phyloP scores from a whole-genome alignment of 2,797 vertebrate species.

The Danio aesculapii region DNA sequence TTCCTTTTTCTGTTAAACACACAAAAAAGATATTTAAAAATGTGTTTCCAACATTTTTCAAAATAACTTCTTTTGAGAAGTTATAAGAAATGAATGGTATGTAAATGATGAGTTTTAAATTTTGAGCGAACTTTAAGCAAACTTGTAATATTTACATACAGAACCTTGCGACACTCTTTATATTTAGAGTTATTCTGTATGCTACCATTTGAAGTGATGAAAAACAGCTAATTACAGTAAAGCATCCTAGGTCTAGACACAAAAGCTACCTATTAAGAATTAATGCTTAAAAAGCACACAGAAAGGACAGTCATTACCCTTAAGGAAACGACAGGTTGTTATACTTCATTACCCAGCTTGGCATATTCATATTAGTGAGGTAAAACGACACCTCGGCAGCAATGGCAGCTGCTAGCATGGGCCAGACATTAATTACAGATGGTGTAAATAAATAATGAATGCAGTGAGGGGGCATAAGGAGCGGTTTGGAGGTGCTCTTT shows the following conservation, averaged over 20 bases:
- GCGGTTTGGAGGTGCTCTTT: conserved; percentile 41
- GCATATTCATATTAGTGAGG: conserved; percentile 36
- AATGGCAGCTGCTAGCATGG: conserved; percentile 45
- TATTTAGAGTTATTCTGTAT: too few species aligned
- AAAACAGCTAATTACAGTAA: not conserved
- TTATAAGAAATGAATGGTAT: too few species aligned
- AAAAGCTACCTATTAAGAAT: not conserved
- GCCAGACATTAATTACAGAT: conserved; percentile 45
- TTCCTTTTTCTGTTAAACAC: too few species aligned
- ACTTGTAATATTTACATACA: too few species aligned
- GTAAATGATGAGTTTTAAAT: too few species aligned
- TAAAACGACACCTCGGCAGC: conserved; percentile 4
- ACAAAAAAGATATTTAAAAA: too few species aligned
- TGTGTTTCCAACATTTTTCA: too few species aligned
- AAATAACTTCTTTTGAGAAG: too few species aligned
- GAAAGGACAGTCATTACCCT: not conserved
- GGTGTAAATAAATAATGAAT: conserved; percentile 52
- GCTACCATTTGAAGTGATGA: not conserved
- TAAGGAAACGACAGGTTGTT: conserved; percentile 2
- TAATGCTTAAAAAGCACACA: not conserved
- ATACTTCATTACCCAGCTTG: conserved; percentile 20
- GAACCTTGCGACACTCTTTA: too few species aligned
- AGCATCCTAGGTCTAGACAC: not conserved
- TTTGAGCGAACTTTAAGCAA: too few species aligned
- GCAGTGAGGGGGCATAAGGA: conserved; percentile 21